These are phyloP conservation scores for Camelus dromedarius DNA, from an alignment of 2,113 vertebrate genomes.

Conservation along the genomic window DNA sequence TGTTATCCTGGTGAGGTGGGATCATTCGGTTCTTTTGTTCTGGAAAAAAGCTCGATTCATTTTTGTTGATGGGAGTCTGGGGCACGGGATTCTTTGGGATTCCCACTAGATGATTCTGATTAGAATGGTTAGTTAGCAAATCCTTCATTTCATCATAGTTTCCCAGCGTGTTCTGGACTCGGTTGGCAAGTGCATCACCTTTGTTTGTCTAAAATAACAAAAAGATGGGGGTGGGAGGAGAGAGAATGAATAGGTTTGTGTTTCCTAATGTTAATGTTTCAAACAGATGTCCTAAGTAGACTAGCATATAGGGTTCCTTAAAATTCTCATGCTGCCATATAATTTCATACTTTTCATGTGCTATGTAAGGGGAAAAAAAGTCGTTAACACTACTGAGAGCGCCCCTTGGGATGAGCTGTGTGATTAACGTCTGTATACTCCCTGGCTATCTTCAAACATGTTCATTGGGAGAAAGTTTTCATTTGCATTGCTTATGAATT, in stretches of 20 bases:
- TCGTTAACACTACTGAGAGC: conserved; percentile 83
- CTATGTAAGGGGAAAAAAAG: conserved; percentile 81
- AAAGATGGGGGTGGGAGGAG: conserved; percentile 72
- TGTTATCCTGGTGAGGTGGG: conserved; percentile 86
- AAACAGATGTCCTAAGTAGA: conserved; percentile 81
- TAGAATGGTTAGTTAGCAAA: conserved; percentile 95
- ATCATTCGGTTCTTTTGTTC: conserved; percentile 90
- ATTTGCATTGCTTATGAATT: conserved; percentile 79
- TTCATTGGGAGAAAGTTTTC: conserved; percentile 76
- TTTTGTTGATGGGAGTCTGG: conserved; percentile 92
- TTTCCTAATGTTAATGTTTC: conserved; percentile 79
- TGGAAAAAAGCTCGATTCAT: conserved; percentile 90
- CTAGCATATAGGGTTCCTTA: conserved; percentile 78
- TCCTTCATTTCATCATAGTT: conserved; percentile 99
- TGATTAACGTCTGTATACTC: conserved; percentile 75
- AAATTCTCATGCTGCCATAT: conserved; percentile 80
- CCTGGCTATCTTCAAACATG: conserved; percentile 80
- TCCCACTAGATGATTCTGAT: conserved; percentile 98
- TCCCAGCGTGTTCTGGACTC: conserved; percentile 96
- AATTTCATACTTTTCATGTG: conserved; percentile 84
- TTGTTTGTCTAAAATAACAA: conserved; percentile 93
- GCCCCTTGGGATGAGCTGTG: conserved; percentile 73
- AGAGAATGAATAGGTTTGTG: conserved; percentile 82
- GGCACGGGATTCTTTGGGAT: conserved; percentile 96
- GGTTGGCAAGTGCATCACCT: conserved; percentile 96